Evolutionary conservation across 2,113 vertebrate species (phyloP), one percentile per base, ranked within the genome.

Genomic region (Apodemus sylvaticus): DNA sequence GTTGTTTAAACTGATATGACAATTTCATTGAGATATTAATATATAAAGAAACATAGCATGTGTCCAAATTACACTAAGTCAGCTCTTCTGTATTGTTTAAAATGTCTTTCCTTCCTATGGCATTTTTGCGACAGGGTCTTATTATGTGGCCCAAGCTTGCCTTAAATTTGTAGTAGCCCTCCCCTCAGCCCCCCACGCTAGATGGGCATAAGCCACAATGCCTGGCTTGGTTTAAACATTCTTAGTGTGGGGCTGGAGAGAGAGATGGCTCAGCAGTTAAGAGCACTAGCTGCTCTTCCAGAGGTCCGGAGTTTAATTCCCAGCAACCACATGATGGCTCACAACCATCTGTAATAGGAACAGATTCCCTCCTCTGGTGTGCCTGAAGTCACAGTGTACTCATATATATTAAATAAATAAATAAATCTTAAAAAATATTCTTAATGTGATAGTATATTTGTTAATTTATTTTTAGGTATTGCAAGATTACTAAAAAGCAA

Each of bases 381-480:
- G 66, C 34, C 12, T 68, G 31, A 34, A 34, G 66, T 12, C 13
- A 68, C 66, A 68, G 29, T 68, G 66, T 68, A 34, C 66, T 68
- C 66, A 66, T 14, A 68, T 68, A 66, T 31, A 68, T 68, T 34
- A 68, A 68, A 68, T 34, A 68, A 68, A 34, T 68, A 34, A 68
- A 68, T 29, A 22, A 64, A 60, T 14, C 29, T 68, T 68, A 26
- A 62, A 97, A 90, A 95, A 90, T 86, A 94, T 48, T 88, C 92
- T 93, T 58, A 93, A 83, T 51, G 81, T 78, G 48, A 94, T 42
- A 92, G 11, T 36, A 60, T 22, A 7, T 66, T 39, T 66, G 53
- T 55, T 71, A 93, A 89, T 95, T 94, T 96, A 53, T 96, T 89
- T 88, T 42, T 36, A 91, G 77, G 53, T 60, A 70, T 45, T 55